Conservation (phyloP, 1,140 invertebrate genomes). For the Hycleus cichorii region DNA sequence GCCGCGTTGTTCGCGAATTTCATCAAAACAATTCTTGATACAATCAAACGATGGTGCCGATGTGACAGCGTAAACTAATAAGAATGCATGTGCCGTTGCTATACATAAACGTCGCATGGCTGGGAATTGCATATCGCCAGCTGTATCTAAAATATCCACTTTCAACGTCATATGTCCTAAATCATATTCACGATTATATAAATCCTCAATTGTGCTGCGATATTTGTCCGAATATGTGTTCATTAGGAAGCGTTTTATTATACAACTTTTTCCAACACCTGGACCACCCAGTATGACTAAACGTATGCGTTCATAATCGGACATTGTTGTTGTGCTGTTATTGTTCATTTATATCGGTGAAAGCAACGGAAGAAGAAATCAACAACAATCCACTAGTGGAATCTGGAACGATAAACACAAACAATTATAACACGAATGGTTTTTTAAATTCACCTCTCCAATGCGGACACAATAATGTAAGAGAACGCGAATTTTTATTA, state of each 20-base stretch:
- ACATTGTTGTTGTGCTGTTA: constrained; percentile 35
- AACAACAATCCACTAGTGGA: too few relatives aligned
- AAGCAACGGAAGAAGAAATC: too few relatives aligned
- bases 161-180: constrained; percentile 65
- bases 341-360: constrained; percentile 21
- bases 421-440: too few relatives aligned
- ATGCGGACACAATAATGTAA: too few relatives aligned
- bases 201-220: constrained; percentile 81
- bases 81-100: constrained; percentile 82
- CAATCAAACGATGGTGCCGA: constrained; percentile 65
- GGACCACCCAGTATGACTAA: constrained; percentile 78
- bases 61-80: constrained; percentile 82
- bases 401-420: too few relatives aligned
- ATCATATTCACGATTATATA: constrained; percentile 80
- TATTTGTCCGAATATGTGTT: constrained; percentile 79
- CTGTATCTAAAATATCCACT: constrained; percentile 85
- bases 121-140: constrained; percentile 79
- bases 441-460: too few relatives aligned
- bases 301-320: constrained; percentile 73
- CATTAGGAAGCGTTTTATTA: constrained; percentile 79
- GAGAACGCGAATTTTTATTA: too few relatives aligned
- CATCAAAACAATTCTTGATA: constrained; percentile 74
- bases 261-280: constrained; percentile 75
- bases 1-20: constrained; percentile 69
- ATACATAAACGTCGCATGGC: constrained; percentile 81